phyloP scores from a whole-genome alignment of 2,888 invertebrate genomes.

The Odontocolon sp. region DNA sequence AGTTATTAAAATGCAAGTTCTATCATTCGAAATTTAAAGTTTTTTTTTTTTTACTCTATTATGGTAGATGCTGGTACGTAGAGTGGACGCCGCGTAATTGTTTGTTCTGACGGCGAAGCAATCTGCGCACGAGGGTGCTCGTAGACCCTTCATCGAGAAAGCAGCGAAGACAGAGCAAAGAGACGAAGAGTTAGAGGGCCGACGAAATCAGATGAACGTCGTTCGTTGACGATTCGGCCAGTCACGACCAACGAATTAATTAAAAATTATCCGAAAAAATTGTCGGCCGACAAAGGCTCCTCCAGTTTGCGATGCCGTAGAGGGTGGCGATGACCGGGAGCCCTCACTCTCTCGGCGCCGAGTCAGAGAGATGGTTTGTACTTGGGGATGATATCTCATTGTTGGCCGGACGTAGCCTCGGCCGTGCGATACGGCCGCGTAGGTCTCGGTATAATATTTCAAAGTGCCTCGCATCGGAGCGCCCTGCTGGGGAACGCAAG shows the following conservation, averaged over 20 bases:
- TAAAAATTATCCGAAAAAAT: conserved; percentile 74
- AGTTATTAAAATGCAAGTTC: conserved; percentile 30
- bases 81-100: not conserved
- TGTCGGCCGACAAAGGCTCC: conserved; percentile 67
- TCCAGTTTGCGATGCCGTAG: conserved; percentile 43
- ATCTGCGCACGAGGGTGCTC: conserved; percentile 41
- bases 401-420: conserved; percentile 65
- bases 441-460: conserved; percentile 75
- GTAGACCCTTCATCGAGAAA: conserved; percentile 39
- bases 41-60: conserved; percentile 18
- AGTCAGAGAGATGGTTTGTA: conserved; percentile 39
- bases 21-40: conserved; percentile 13
- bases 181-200: conserved; percentile 26
- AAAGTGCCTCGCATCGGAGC: conserved; percentile 71
- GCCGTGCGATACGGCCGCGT: conserved; percentile 68
- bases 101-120: conserved; percentile 35
- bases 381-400: conserved; percentile 68
- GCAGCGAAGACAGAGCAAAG: conserved; percentile 16
- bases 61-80: not conserved
- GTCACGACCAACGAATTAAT: conserved; percentile 67
- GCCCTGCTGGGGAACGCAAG: conserved; percentile 57
- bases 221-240: conserved; percentile 26
- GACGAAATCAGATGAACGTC: conserved; percentile 19
- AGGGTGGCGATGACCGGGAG: not conserved
- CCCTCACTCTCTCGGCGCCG: conserved; percentile 7